A percentile compares a stretch with the other conserved stretches of the same genome.
Conservation (phyloP, 23 tunicate species). For the Trididemnum nubilum region DNA sequence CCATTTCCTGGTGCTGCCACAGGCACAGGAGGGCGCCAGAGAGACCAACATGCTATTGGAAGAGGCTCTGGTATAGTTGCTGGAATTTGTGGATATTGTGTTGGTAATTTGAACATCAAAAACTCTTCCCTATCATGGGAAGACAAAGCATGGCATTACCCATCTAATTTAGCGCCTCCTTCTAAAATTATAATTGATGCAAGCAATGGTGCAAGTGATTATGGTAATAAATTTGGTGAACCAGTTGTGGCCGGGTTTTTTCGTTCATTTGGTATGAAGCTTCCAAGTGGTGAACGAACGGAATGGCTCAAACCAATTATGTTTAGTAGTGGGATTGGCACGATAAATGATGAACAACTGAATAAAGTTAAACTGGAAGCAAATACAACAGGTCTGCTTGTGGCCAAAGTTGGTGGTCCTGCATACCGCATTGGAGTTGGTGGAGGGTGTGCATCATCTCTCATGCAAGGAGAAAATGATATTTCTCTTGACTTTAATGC, state of each 20-base stretch:
- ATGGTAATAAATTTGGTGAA: slow-evolving; percentile 91
- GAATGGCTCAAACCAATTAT: slow-evolving; percentile 94
- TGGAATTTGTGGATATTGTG: slow-evolving; percentile 84
- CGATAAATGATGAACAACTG: slow-evolving; percentile 47
- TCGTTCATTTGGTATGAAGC: slow-evolving; percentile 61
- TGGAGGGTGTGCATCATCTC: slow-evolving; percentile 95
- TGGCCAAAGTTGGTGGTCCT: slow-evolving; percentile 84
- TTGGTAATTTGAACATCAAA: slow-evolving; percentile 61
- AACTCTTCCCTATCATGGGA: slow-evolving; percentile 63
- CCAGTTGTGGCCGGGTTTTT: slow-evolving; percentile 85
- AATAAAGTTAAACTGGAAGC: slow-evolving; percentile 47
- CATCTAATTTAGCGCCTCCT: slow-evolving; percentile 54
- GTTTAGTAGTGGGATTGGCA: slow-evolving; percentile 88
- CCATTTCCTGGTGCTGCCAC: slow-evolving; percentile 96
- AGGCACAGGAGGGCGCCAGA: slow-evolving; percentile 94
- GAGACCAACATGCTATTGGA: slow-evolving; percentile 91
- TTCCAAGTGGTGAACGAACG: slow-evolving; percentile 40
- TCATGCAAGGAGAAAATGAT: slow-evolving; percentile 76
- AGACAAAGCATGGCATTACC: slow-evolving; percentile 21
- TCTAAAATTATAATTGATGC: slow-evolving; percentile 61
- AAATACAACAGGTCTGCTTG: slow-evolving; percentile 54
- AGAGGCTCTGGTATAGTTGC: slow-evolving; percentile 78
- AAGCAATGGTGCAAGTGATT: slow-evolving; percentile 90
- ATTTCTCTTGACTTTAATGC: slow-evolving; percentile 78
- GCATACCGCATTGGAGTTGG: slow-evolving; percentile 86